Percentiles rank a stretch among this genome's conserved stretches.
phyloP scores from a whole-genome alignment of 2,888 invertebrate species.

The Melinaea menophilus region DNA sequence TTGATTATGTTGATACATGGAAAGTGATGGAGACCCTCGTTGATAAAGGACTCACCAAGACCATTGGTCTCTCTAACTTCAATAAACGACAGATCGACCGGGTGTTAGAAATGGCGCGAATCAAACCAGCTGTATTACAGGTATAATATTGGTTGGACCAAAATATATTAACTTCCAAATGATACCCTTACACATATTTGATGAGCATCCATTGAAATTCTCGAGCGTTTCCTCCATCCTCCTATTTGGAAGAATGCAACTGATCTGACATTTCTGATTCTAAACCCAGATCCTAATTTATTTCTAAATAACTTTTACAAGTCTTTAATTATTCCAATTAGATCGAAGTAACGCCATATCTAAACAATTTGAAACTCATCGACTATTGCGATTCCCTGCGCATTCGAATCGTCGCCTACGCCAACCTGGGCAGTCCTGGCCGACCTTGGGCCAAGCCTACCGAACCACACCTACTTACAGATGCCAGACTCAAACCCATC shows the following conservation, averaged over 20 bases:
- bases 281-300: no score
- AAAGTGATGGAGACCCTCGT: slow-evolving; percentile 87
- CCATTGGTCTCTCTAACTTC: slow-evolving; percentile 93
- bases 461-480: slow-evolving; percentile 51
- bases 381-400: slow-evolving; percentile 80
- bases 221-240: no score
- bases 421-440: slow-evolving; percentile 87
- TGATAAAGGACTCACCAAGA: slow-evolving; percentile 82
- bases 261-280: no score
- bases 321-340: slow-evolving; percentile 42
- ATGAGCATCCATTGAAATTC: no score
- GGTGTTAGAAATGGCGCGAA: slow-evolving; percentile 79
- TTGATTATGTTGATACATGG: slow-evolving; percentile 88
- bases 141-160: slow-evolving; percentile 42
- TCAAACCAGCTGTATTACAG: slow-evolving; percentile 83
- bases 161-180: no score
- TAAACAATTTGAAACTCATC: slow-evolving; percentile 82
- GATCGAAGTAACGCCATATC: slow-evolving; percentile 81
- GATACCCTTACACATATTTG: no score
- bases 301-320: no score
- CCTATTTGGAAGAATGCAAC: no score
- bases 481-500: slow-evolving; percentile 28
- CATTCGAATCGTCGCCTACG: slow-evolving; percentile 86
- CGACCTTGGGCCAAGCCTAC: slow-evolving; percentile 74
- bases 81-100: slow-evolving; percentile 86